These are phyloP conservation scores for Staurois parvus DNA, from an alignment of 2,797 vertebrate genomes.

Conservation along the genomic window DNA sequence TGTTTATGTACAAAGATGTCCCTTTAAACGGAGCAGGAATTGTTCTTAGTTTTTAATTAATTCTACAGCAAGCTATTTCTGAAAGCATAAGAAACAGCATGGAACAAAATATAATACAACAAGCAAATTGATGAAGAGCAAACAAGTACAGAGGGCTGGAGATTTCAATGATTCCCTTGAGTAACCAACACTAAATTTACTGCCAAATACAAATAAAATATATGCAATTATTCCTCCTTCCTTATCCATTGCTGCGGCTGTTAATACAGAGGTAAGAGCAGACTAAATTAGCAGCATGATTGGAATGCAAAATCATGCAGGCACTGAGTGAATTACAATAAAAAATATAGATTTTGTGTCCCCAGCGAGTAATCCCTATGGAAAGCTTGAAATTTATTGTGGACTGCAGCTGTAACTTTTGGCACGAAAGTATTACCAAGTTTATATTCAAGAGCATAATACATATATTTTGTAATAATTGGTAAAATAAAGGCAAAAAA, in stretches of 20 bases:
- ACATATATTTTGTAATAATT: not conserved
- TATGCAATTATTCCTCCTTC: constrained; percentile 51
- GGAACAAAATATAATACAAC: constrained; percentile 19
- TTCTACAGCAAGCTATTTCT: constrained; percentile 21
- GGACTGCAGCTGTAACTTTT: not conserved
- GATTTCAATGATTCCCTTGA: constrained; percentile 44
- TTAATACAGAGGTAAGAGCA: constrained; percentile 42
- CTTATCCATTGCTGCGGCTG: constrained; percentile 5
- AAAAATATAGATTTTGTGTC: constrained; percentile 21
- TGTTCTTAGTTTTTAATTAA: constrained; percentile 27
- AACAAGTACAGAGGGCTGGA: constrained; percentile 13
- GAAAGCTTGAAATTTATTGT: constrained; percentile 13
- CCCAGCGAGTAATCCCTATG: not conserved
- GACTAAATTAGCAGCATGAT: constrained; percentile 45
- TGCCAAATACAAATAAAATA: constrained; percentile 46
- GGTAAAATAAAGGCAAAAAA: not conserved
- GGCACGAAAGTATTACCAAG: not conserved
- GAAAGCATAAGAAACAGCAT: constrained; percentile 4
- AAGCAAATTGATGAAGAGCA: constrained; percentile 41
- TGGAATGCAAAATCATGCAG: constrained; percentile 42
- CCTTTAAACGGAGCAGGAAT: not conserved
- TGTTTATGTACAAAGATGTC: not conserved
- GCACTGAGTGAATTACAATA: constrained; percentile 6
- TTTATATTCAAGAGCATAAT: not conserved
- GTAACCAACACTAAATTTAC: constrained; percentile 21